Evolutionary conservation across 2,113 vertebrate genomes (phyloP), one percentile per base, ranked within the genome.

Genomic region (Papio anubis): DNA sequence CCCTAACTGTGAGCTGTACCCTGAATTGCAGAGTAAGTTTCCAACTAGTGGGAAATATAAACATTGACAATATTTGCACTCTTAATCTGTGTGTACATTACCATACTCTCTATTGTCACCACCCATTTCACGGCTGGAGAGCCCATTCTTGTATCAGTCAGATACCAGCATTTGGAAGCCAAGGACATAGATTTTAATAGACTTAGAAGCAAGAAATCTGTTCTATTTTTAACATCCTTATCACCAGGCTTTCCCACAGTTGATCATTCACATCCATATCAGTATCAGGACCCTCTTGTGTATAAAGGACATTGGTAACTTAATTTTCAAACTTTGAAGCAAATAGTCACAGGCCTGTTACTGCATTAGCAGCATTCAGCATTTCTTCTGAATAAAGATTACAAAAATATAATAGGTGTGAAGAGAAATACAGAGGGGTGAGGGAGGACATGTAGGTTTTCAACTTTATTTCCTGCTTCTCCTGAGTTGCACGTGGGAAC

Each of bases 1-100:
- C 5, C 12, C 68, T 78, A 78, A 35, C 38, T 78, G 55, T 93
- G 64, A 75, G 61, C 80, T 75, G 32, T 92, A 57, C 93, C 97
- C 66, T 95, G 68, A 94, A 86, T 87, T 81, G 18, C 6, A 91
- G 55, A 94, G 88, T 35, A 70, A 73, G 90, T 97, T 94, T 96
- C 81, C 40, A 94, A 64, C 55, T 8, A 40, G 38, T 23, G 70
- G 95, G 75, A 80, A 75, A 76, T 72, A 86, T 80, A 97, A 96
- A 90, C 89, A 88, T 93, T 55, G 79, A 83, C 68, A 70, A 96
- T 11, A 6, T 88, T 30, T 13, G 50, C 87, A 90, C 93, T 89
- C 35, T 95, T 96, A 84, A 93, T 97, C 96, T 97, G 61, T 0
- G n/a, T 95, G 66, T 20, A 23, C 0, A 43, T 16, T 50, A 16